These are phyloP conservation scores for Conopomorpha cramerella DNA, from an alignment of 1,140 invertebrate species.

Conservation along the genomic window DNA sequence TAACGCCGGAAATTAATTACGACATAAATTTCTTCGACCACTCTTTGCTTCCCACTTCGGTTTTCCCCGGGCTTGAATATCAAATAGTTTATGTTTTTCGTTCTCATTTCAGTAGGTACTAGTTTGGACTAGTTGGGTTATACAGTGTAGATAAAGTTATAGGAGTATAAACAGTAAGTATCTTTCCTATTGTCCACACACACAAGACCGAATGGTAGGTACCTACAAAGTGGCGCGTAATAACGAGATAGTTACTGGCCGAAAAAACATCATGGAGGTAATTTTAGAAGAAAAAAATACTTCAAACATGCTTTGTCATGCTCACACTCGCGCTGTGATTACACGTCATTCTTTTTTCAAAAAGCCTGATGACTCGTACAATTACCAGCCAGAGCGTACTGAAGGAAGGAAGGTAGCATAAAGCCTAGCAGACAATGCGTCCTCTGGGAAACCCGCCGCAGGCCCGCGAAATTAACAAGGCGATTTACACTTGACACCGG, in stretches of 20 bases:
- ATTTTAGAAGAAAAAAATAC: no score
- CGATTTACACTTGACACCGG: conserved; percentile 59
- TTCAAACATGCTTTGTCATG: conserved; percentile 54
- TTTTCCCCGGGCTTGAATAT: conserved; percentile 4
- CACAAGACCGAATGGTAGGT: no score
- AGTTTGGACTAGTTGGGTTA: no score
- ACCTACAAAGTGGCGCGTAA: no score
- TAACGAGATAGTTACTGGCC: no score
- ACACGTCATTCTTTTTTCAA: conserved; percentile 60
- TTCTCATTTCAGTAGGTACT: conserved; percentile 1
- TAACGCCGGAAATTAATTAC: conserved; percentile 46
- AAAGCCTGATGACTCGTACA: conserved; percentile 58
- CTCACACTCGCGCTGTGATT: conserved; percentile 60
- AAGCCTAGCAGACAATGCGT: conserved; percentile 54
- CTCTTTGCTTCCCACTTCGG: no score
- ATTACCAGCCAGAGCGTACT: conserved; percentile 57
- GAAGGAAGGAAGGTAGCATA: conserved; percentile 57
- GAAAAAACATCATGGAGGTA: no score
- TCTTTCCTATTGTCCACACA: no score
- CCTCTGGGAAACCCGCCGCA: conserved; percentile 56
- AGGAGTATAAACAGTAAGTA: no score
- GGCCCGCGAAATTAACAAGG: conserved; percentile 57
- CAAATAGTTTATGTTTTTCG: conserved; percentile 6
- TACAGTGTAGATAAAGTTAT: no score
- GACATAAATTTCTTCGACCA: conserved; percentile 14